Conservation (phyloP, 2,113 vertebrate species). For the Motacilla tschutschensis region DNA sequence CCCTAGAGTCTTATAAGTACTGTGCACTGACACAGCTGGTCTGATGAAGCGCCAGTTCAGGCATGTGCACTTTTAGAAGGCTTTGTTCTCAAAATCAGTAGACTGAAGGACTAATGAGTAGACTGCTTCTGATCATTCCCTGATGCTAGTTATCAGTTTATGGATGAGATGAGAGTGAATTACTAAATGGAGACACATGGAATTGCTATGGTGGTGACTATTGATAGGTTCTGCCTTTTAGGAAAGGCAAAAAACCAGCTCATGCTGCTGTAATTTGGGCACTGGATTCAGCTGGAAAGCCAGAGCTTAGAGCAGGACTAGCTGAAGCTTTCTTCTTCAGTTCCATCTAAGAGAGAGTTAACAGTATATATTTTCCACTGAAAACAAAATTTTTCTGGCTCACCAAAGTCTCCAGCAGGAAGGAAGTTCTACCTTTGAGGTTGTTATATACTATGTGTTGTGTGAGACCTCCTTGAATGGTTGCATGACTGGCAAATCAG, state of each 20-base stretch:
- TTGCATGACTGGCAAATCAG: background rate
- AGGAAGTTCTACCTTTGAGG: background rate
- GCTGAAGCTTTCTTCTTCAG: background rate
- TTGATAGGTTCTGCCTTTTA: background rate
- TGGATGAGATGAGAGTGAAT: background rate
- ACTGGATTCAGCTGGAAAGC: background rate
- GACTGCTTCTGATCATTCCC: background rate
- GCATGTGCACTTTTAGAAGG: background rate
- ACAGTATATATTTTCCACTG: background rate
- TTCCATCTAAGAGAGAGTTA: background rate
- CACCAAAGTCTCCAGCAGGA: background rate
- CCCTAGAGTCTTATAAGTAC: background rate
- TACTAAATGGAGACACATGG: background rate
- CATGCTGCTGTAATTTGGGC: fast-evolving
- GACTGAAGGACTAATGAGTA: background rate
- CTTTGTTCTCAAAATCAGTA: background rate
- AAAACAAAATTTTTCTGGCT: background rate
- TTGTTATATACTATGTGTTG: background rate
- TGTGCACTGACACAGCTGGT: background rate
- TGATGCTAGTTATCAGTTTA: background rate
- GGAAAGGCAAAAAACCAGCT: background rate
- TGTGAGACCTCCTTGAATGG: background rate
- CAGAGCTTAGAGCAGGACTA: background rate
- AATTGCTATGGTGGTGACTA: background rate
- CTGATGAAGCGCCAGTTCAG: background rate